Evolutionary conservation across 1,140 invertebrate species (phyloP), one percentile per base, ranked within the genome.

Genomic region (Euura lappo): DNA sequence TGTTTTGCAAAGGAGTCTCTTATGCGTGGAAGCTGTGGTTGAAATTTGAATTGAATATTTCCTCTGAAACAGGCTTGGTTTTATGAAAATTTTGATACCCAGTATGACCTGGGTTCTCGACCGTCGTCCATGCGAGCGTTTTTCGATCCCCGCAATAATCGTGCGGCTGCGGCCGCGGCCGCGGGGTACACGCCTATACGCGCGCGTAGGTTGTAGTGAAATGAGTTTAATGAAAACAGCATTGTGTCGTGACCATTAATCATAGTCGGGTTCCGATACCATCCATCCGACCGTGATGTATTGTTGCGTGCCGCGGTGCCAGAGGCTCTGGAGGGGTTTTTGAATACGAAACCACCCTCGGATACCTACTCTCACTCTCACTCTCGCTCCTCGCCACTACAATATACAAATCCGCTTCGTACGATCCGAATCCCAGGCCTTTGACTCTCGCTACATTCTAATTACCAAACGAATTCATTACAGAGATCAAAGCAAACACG

Each of bases 141-240:
- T 28, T 28, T 28, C 28, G 28, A 28, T 28, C 28, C 28, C 28
- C 28, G 28, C 28, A 28, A 28, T 28, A 28, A 28, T n/a, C 51
- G 51, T n/a, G 51, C 10, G 51, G 3, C 51, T n/a, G 2, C 13
- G 2, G 51, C 51, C 13, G 51, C 51, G 51, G 51, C 51, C 51
- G 51, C 51, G 8, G 51, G 8, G 51, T 60, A 60, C 51, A 60
- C 51, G 51, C 51, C 51, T 77, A 72, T 71, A 71, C 74, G 45
- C 28, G 28, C 28, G 28, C 28, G 28, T 75, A 70, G 76, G 79
- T 79, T 79, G 81, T 78, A 84, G 79, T 84, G 83, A 87, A 88
- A 88, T 86, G 83, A 86, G 82, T 87, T 86, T 87, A 88, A 87
- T 87, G 85, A 87, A 88, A 88, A 87, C 83, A 84, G 82, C 82